Conservation (phyloP, 2,113 vertebrate genomes). For the Calonectris borealis region DNA sequence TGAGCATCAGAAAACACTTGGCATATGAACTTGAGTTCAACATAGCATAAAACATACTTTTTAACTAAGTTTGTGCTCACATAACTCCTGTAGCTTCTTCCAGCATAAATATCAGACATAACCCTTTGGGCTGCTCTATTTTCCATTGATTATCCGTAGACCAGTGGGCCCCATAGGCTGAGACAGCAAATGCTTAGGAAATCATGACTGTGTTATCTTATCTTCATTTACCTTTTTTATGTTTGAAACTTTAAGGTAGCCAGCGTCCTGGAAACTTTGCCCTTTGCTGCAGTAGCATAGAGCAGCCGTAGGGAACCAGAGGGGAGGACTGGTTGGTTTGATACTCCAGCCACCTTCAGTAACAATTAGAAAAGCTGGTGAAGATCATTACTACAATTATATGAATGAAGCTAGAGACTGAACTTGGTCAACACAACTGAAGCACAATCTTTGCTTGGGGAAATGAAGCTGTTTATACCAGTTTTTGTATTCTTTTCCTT, state of each 20-base stretch:
- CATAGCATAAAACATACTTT: not conserved
- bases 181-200: not conserved
- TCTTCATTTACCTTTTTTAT: not conserved
- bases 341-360: not conserved
- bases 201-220: not conserved
- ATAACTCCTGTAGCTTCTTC: not conserved
- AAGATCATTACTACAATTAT: not conserved
- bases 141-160: not conserved
- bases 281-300: not conserved
- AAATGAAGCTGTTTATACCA: conserved; percentile 18
- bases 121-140: not conserved
- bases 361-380: not conserved
- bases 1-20: not conserved
- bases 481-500: not conserved
- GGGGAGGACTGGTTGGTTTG: not conserved
- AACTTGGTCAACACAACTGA: not conserved
- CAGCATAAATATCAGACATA: not conserved
- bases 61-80: not conserved
- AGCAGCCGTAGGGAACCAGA: not conserved
- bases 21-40: not conserved
- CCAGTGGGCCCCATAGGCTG: not conserved
- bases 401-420: not conserved
- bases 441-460: not conserved
- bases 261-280: not conserved
- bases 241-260: not conserved